A percentile compares a stretch with the other conserved stretches of the same genome.
Evolutionary conservation across 2,113 vertebrate species (phyloP).

Genomic region (Podiceps cristatus): DNA sequence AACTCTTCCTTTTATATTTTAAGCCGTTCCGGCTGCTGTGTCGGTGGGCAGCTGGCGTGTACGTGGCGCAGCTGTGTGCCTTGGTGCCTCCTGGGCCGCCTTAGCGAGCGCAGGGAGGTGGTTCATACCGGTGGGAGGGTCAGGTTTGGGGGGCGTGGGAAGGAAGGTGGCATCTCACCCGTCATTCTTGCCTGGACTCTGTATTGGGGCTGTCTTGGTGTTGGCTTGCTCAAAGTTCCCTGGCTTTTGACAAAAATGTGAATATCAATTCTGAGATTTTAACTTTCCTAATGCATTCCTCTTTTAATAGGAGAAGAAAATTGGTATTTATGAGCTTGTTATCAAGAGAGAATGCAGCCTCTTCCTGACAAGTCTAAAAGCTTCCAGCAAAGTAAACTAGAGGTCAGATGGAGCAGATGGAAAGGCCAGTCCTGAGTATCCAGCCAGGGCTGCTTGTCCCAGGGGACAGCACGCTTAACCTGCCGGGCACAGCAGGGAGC

Average conservation of each 20-base stretch:
- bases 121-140: rapidly evolving
- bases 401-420: background rate
- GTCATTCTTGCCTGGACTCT: rapidly evolving
- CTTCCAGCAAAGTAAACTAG: background rate
- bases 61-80: rapidly evolving
- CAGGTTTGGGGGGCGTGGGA: rapidly evolving
- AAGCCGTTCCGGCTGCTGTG: background rate
- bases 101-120: background rate
- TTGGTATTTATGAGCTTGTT: background rate
- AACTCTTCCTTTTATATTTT: background rate
- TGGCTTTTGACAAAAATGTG: background rate
- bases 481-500: background rate
- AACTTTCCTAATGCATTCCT: background rate
- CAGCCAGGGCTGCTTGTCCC: background rate
- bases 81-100: background rate
- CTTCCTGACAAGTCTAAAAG: background rate
- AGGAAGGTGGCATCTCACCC: background rate
- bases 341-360: background rate
- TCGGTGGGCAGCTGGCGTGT: rapidly evolving
- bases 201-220: background rate
- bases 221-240: background rate
- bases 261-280: background rate
- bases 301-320: background rate
- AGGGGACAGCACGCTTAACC: background rate
- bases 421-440: background rate